Conservation (phyloP, 2,113 vertebrate species). For the Dendropsophus ebraccatus region DNA sequence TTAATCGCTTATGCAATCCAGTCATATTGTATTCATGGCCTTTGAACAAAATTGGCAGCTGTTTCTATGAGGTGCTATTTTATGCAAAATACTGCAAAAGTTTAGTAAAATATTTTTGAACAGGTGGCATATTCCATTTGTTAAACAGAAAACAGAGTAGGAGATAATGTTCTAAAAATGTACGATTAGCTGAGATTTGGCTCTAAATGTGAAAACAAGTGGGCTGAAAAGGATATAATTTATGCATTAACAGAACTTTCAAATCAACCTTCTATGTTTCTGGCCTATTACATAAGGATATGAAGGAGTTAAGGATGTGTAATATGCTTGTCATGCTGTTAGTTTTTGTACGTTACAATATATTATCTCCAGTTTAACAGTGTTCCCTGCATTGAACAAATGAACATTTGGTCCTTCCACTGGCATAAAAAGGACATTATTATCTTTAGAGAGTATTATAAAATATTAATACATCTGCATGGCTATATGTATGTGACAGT, state of each 20-base stretch:
- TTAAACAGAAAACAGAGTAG: slow-evolving; percentile 59
- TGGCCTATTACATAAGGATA: slow-evolving; percentile 21
- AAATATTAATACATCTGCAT: slow-evolving; percentile 9
- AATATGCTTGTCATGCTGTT: neutral
- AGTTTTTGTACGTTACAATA: neutral
- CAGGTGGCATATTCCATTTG: slow-evolving; percentile 59
- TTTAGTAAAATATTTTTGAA: slow-evolving; percentile 60
- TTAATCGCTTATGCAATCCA: neutral
- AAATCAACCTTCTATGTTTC: slow-evolving; percentile 37
- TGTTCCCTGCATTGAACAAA: neutral
- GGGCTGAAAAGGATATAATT: slow-evolving; percentile 48
- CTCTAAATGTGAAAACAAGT: slow-evolving; percentile 57
- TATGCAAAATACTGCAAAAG: slow-evolving; percentile 54
- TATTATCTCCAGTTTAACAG: neutral
- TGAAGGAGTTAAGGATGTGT: slow-evolving; percentile 11
- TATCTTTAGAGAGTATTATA: neutral
- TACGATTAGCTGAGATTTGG: slow-evolving; percentile 54
- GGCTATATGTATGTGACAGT: neutral
- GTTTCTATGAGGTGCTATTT: slow-evolving; percentile 53
- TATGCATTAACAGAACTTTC: slow-evolving; percentile 52
- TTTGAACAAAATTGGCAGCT: slow-evolving; percentile 33
- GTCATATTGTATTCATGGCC: slow-evolving; percentile 14
- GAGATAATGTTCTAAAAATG: slow-evolving; percentile 58
- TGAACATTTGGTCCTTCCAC: neutral
- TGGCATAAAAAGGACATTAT: neutral